phyloP scores from a whole-genome alignment of 2,113 vertebrate species.

The Trogon surrucura region DNA sequence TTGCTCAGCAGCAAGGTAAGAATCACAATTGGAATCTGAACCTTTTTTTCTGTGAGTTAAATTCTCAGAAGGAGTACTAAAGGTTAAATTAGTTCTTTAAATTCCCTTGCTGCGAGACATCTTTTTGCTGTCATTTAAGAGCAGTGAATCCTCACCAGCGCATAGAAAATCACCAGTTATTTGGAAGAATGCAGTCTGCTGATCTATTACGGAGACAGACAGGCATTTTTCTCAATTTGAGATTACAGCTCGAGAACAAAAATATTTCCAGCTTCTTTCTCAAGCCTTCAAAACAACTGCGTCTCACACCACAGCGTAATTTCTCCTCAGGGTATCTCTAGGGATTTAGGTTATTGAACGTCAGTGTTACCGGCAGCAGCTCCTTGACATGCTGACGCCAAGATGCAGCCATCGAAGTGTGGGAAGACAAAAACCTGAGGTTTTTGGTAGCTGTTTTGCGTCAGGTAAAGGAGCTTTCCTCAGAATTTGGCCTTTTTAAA shows the following conservation, averaged over 20 bases:
- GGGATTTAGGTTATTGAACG: not conserved
- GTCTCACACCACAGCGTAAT: not conserved
- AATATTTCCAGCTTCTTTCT: conserved; percentile 14
- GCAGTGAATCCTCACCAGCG: not conserved
- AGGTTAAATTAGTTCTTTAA: not conserved
- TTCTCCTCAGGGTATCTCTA: not conserved
- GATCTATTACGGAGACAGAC: not conserved
- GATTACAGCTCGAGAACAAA: not conserved
- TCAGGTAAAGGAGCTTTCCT: not conserved
- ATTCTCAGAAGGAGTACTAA: not conserved
- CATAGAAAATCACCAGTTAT: not conserved
- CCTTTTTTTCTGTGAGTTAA: not conserved
- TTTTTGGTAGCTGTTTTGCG: not conserved
- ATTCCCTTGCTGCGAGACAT: not conserved
- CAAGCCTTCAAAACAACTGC: conserved; percentile 24
- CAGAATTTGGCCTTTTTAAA: not conserved
- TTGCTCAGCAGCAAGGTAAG: not conserved
- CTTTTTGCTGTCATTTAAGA: not conserved
- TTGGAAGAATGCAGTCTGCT: not conserved
- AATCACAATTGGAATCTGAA: not conserved
- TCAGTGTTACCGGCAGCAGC: not conserved
- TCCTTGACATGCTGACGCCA: not conserved
- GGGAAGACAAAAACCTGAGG: conserved; percentile 19
- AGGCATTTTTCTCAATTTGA: not conserved
- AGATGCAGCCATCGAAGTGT: not conserved